Evolutionary conservation across 2,888 invertebrate species (phyloP).

Genomic region (Luperina nickerlii): DNA sequence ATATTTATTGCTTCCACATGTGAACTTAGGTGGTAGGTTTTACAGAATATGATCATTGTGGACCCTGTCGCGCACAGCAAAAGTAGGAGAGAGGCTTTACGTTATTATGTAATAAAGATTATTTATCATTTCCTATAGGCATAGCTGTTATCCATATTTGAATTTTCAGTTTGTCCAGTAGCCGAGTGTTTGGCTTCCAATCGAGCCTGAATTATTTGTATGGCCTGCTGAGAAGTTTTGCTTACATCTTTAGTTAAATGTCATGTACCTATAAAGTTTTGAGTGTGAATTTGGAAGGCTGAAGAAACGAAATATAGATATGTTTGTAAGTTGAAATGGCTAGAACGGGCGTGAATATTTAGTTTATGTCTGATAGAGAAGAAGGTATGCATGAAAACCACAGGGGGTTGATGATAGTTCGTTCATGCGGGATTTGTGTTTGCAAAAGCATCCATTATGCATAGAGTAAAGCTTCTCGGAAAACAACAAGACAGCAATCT

Average conservation of each 20-base stretch:
- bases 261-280: not conserved
- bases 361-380: not conserved
- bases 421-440: not conserved
- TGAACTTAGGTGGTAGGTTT: no score
- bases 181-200: not conserved
- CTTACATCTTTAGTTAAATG: not conserved
- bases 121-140: not conserved
- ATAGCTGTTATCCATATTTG: not conserved
- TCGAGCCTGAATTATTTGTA: not conserved
- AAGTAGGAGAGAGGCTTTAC: no score
- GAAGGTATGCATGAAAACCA: no score
- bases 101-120: not conserved
- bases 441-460: not conserved
- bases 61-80: no score
- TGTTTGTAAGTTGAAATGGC: not conserved
- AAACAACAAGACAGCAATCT: slow-evolving; percentile 18
- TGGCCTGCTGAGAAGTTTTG: not conserved
- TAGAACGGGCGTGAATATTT: not conserved
- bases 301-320: not conserved
- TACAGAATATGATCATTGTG: no score
- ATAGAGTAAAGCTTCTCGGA: not conserved
- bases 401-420: not conserved
- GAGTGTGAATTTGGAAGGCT: not conserved
- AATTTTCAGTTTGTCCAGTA: slow-evolving; percentile 1
- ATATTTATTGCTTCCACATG: no score